Base-by-base conservation (phyloP, 2,113 vertebrate species). In the Bujurquina vittata region DNA sequence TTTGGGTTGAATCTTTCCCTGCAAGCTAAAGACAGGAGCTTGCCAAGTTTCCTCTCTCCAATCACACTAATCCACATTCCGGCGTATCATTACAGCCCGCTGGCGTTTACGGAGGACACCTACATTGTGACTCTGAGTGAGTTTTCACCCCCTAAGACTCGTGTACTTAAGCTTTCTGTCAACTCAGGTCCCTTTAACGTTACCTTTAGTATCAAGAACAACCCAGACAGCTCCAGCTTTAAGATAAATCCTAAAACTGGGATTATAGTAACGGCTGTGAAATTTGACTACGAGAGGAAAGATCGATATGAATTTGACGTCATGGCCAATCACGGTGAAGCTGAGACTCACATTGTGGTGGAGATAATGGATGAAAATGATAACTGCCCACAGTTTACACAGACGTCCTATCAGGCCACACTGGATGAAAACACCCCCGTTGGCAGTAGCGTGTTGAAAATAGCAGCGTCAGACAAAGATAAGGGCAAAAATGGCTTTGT, bases 1-100 rank as follows among this genome's bases (percentile, higher is more conserved):
- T 96, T 93, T 43, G 98, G 98, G 62, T 94, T 98, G 72, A 99
- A 99, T 94, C 93, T 99, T 81, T 98, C 97, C 18, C 95, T 99
- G 72, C 97, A 96, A 93, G 98, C 96, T 52, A 97, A 95, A 94
- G 96, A 97, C 81, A 92, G 92, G 73, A 93, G 93, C 80, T 94
- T 88, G 7, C 96, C 96, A 20, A 91, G 95, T 72, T 84, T 95
- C n/a, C 90, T 94, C 80, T 97, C 97, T 35, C 91, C 94, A 63
- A 17, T 97, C 87, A 92, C 85, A 88, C 91, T 92, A 55, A 88
- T 99, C 73, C 96, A 98, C 58, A 91, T 99, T 74, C 96, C 97
- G 0, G 76, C 96, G 7, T 88, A 94, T 87, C 94, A 90, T 85
- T 89, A 96, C 35, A 92, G 89, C 59, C 94, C 93, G 1, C 87